These are phyloP conservation scores for Cichlasoma orientale DNA, from an alignment of 2,797 vertebrate species.

Conservation along the genomic window DNA sequence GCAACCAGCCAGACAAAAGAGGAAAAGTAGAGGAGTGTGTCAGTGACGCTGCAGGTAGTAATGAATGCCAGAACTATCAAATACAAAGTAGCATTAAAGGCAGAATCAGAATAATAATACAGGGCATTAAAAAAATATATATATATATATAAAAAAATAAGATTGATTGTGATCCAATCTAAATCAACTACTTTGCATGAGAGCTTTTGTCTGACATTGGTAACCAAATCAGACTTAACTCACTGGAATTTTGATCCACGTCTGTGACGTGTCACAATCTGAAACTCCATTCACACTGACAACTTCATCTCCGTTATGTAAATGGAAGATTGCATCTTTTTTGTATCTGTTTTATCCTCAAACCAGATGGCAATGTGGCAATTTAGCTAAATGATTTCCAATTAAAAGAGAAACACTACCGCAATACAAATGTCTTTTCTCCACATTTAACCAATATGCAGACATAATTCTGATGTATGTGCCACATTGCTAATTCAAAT, in stretches of 20 bases:
- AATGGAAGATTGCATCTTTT: slow-evolving; percentile 58
- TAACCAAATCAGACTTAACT: slow-evolving; percentile 20
- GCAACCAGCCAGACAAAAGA: slow-evolving; percentile 61
- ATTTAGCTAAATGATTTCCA: slow-evolving; percentile 69
- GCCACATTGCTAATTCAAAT: slow-evolving; percentile 48
- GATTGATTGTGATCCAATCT: slow-evolving; percentile 9
- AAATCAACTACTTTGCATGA: neutral
- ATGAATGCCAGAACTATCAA: slow-evolving; percentile 38
- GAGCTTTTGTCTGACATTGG: slow-evolving; percentile 6
- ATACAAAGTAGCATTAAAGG: neutral
- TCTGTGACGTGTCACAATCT: slow-evolving; percentile 18
- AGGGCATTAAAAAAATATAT: neutral
- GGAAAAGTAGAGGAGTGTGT: slow-evolving; percentile 45
- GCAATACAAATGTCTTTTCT: slow-evolving; percentile 40
- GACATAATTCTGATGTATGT: slow-evolving; percentile 54
- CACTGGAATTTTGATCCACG: neutral
- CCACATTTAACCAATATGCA: slow-evolving; percentile 45
- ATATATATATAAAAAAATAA: neutral
- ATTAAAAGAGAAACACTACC: slow-evolving; percentile 64
- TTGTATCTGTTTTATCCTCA: slow-evolving; percentile 63
- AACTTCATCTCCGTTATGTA: slow-evolving; percentile 53
- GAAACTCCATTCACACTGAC: slow-evolving; percentile 30
- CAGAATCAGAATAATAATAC: slow-evolving; percentile 15
- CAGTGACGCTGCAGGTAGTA: slow-evolving; percentile 56
- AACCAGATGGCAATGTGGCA: slow-evolving; percentile 74